Conservation (phyloP, 2,797 vertebrate species). For the Argyrosomus regius region DNA sequence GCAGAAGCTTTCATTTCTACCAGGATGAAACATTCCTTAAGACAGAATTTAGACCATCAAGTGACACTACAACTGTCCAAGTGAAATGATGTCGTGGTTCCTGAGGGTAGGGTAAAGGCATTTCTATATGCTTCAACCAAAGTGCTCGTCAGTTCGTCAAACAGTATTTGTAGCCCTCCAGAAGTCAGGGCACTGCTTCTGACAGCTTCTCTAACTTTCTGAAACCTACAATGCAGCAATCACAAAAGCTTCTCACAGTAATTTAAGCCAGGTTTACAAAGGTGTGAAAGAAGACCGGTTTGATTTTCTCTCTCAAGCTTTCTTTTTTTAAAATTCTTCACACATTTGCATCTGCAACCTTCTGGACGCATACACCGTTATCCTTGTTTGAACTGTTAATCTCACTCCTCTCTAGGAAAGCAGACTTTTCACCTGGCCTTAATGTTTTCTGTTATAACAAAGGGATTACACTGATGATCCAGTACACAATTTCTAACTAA, state of each 20-base stretch:
- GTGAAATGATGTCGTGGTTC: background rate
- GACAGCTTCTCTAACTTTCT: background rate
- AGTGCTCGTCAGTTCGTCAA: background rate
- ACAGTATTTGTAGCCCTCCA: background rate
- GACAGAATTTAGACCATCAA: background rate
- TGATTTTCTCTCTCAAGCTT: too few relatives aligned
- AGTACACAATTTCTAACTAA: background rate
- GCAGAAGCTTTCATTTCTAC: background rate
- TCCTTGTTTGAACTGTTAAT: background rate
- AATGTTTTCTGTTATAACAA: background rate
- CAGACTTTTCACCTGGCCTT: background rate
- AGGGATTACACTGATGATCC: background rate
- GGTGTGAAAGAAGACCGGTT: background rate
- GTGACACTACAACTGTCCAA: background rate
- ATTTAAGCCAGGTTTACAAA: background rate
- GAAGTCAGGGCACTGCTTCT: background rate
- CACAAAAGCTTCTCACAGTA: background rate
- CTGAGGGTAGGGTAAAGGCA: background rate
- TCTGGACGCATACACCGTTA: background rate
- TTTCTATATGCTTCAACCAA: background rate
- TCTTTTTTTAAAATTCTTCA: background rate
- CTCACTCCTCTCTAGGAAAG: too few relatives aligned
- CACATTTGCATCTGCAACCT: background rate
- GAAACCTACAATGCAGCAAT: background rate
- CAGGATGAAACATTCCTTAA: background rate